Percentiles rank a stretch among this genome's conserved stretches.
Evolutionary conservation across 2,888 invertebrate genomes (phyloP).

Genomic region (Synergus itoensis): DNA sequence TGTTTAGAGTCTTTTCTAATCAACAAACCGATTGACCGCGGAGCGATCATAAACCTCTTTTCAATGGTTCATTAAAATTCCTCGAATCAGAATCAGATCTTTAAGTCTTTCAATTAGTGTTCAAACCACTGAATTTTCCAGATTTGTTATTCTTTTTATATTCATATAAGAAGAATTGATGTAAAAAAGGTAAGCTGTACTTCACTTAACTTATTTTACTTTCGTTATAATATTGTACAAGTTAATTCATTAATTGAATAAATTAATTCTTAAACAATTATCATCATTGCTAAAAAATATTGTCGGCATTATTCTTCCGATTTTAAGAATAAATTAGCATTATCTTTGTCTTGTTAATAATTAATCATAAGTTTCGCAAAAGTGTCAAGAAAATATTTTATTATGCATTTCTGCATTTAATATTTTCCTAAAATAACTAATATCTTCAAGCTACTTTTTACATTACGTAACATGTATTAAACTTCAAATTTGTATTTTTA

Average conservation of each 20-base stretch:
- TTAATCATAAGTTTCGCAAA: neutral
- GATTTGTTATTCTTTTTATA: neutral
- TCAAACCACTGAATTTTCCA: neutral
- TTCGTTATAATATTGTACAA: neutral
- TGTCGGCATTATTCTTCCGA: no score
- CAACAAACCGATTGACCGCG: neutral
- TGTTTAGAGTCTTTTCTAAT: neutral
- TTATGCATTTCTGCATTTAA: no score
- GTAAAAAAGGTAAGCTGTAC: neutral
- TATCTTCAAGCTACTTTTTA: neutral
- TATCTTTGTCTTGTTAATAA: neutral
- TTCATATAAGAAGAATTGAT: neutral
- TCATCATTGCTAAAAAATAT: neutral
- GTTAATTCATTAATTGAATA: neutral
- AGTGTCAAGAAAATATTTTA: neutral
- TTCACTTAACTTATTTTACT: neutral
- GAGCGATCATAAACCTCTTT: conserved; percentile 8
- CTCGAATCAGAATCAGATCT: neutral
- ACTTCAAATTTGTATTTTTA: neutral
- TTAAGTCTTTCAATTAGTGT: neutral
- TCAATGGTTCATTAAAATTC: neutral
- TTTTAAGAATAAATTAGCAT: no score
- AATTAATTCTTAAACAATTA: neutral
- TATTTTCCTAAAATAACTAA: neutral
- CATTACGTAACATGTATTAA: neutral